phyloP scores from a whole-genome alignment of 1,140 invertebrate species.

The Drusus annulatus region DNA sequence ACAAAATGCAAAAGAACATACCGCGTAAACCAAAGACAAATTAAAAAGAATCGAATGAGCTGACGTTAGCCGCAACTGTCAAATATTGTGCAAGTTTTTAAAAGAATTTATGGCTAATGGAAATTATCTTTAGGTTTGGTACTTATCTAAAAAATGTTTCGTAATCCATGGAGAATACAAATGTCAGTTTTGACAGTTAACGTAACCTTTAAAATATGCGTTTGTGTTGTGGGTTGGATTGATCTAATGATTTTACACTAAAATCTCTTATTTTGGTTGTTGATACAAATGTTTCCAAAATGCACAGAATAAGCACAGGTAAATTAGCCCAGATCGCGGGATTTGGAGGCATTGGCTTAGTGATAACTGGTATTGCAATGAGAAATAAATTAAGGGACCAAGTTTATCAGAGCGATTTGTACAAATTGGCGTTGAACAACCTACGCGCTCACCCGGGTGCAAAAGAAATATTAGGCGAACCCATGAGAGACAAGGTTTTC shows the following conservation, averaged over 20 bases:
- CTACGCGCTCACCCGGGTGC: slow-evolving; percentile 72
- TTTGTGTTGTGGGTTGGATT: background rate
- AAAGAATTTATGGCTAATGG: background rate
- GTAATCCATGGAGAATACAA: background rate
- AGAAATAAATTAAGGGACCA: slow-evolving; percentile 67
- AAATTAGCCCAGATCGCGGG: slow-evolving; percentile 30
- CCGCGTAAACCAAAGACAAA: slow-evolving; percentile 39
- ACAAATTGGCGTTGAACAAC: slow-evolving; percentile 72
- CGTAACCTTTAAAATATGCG: background rate
- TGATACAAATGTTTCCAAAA: too few species aligned
- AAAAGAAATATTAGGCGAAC: slow-evolving; percentile 75
- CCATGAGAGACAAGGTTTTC: slow-evolving; percentile 75
- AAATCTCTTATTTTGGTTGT: too few species aligned
- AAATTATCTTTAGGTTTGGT: background rate
- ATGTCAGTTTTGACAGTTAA: background rate
- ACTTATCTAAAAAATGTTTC: background rate
- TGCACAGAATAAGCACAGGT: background rate
- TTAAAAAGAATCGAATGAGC: slow-evolving; percentile 10
- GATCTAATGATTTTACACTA: too few species aligned
- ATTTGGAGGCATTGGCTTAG: slow-evolving; percentile 29
- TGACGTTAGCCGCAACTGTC: slow-evolving; percentile 20
- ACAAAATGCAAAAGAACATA: slow-evolving; percentile 31
- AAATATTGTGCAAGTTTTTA: slow-evolving; percentile 3
- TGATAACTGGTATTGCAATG: slow-evolving; percentile 58
- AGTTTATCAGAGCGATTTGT: slow-evolving; percentile 71